Percentiles rank a stretch among this genome's conserved stretches.
Conservation (phyloP, 2,113 vertebrate species). For the Eulemur rufifrons region DNA sequence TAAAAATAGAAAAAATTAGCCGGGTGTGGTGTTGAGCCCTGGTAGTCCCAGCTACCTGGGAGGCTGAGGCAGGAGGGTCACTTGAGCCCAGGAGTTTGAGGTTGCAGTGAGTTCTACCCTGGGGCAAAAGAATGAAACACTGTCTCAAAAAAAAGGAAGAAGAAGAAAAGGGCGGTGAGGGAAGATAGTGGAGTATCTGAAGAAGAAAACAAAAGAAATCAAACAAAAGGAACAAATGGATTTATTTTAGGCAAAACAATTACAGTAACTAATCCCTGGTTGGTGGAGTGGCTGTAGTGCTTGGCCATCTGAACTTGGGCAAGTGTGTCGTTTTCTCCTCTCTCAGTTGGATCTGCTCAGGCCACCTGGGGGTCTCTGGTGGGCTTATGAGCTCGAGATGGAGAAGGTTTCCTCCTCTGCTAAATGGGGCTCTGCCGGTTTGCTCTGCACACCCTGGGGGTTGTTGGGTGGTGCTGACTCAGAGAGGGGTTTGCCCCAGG, state of each 20-base stretch:
- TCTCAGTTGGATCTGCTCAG: background rate
- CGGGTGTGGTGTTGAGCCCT: too few relatives aligned
- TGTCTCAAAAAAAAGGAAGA: too few relatives aligned
- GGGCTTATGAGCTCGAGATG: background rate
- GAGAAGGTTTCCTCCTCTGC: background rate
- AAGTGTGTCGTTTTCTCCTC: background rate
- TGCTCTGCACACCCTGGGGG: background rate
- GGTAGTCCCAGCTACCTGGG: too few relatives aligned
- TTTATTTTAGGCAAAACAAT: background rate
- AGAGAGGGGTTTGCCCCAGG: too few relatives aligned
- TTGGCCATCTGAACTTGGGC: rapidly evolving
- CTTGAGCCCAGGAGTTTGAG: too few relatives aligned
- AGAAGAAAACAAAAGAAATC: background rate
- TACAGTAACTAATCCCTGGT: rapidly evolving
- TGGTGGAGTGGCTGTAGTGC: background rate
- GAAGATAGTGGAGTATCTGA: background rate
- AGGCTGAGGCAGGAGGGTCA: too few relatives aligned
- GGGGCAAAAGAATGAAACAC: too few relatives aligned
- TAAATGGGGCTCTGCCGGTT: background rate
- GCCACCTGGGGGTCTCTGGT: background rate
- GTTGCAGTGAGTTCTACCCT: too few relatives aligned
- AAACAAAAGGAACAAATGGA: background rate
- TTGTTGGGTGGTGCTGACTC: background rate
- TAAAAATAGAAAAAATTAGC: too few relatives aligned
- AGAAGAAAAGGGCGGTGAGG: too few relatives aligned